These are phyloP conservation scores for Lycaon pictus DNA, from an alignment of 2,113 vertebrate species.

Conservation along the genomic window DNA sequence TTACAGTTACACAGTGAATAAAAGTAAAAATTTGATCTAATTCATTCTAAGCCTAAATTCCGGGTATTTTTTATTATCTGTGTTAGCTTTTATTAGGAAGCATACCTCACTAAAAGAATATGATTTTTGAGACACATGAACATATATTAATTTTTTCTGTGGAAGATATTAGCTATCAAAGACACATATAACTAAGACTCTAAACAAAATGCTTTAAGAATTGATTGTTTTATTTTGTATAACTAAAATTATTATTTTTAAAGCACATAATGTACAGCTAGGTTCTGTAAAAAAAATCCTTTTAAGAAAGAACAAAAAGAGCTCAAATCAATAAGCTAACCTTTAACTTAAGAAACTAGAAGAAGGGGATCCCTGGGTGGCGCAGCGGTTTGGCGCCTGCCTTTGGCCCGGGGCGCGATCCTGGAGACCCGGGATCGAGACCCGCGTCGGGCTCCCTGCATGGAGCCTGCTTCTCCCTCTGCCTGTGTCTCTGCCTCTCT, in stretches of 20 bases:
- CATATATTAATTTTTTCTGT: neutral
- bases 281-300: neutral
- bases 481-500: too few relatives aligned
- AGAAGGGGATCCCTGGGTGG: too few relatives aligned
- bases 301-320: neutral
- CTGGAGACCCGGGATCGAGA: too few relatives aligned
- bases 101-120: neutral
- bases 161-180: neutral
- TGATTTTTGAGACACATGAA: neutral
- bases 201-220: neutral
- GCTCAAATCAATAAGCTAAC: neutral
- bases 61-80: neutral
- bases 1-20: neutral
- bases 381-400: too few relatives aligned
- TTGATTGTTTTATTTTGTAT: neutral
- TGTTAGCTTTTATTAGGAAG: neutral
- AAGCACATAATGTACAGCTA: neutral
- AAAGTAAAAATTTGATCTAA: neutral
- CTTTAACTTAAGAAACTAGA: neutral
- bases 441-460: too few relatives aligned
- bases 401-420: too few relatives aligned
- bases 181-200: neutral
- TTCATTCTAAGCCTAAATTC: neutral
- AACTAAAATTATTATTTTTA: neutral
- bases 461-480: too few relatives aligned